Base-by-base conservation (phyloP, 2,888 invertebrate species). In the Spisula subtruncata region DNA sequence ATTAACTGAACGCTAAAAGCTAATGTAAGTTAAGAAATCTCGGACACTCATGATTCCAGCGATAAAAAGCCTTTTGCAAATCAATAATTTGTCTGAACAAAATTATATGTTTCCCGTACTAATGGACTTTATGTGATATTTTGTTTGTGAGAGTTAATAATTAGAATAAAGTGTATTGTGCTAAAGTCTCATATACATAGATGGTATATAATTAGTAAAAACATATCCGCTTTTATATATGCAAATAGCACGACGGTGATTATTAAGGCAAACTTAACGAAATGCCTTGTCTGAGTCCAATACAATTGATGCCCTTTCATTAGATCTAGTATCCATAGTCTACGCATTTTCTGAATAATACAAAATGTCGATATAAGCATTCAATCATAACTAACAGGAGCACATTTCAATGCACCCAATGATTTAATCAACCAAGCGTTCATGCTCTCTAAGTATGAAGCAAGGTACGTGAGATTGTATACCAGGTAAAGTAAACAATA, bases 11-110 rank as follows among this genome's bases (percentile, higher is more conserved):
- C n/a, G 8, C 25, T 66, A 0, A 66, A 66, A 66, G 25, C 60
- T 66, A 66, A 66, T 66, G 60, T 25, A 66, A 66, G 10, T 25
- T 66, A 66, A 66, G 60, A 66, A 66, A 66, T n/a, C 10, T 25
- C 10, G 25, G 25, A 25, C 25, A 25, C 25, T 25, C 25, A 4
- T 16, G 51, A 51, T 16, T 51, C 51, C 51, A 66, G 25, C 60
- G 25, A 66, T 66, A 66, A 66, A 66, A n/a, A 51, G 25, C 25
- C 25, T 25, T 8, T 66, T 25, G 5, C n/a, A 20, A 66, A 25
- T 66, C 60, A 66, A 66, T 66, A 25, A 66, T 25, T 66, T 66
- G 60, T 66, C 60, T 66, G 60, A 25, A 66, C 60, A n/a, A 66
- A 66, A 66, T 66, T 66, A 66, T 66, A 66, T 10, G 60, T 25